Percentiles rank a stretch among this genome's conserved stretches.
phyloP scores from a whole-genome alignment of 2,797 vertebrate genomes.

The Gouania willdenowi region DNA sequence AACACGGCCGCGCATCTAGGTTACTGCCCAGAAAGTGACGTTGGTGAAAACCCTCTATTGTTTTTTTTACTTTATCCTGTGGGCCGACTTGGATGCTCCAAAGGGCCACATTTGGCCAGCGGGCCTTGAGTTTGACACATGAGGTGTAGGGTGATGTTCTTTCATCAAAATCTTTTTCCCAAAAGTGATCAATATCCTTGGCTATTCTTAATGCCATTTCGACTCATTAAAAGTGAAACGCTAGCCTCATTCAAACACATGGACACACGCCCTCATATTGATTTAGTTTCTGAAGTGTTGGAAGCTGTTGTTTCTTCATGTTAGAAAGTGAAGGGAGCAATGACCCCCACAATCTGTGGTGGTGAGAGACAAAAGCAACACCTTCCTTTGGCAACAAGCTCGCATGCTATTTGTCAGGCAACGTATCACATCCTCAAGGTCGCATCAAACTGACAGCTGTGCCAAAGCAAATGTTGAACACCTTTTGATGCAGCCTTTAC shows the following conservation, averaged over 20 bases:
- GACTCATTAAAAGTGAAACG: too few relatives aligned
- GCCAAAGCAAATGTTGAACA: slow-evolving; percentile 72
- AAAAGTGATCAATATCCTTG: too few relatives aligned
- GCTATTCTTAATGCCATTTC: too few relatives aligned
- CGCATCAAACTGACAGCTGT: slow-evolving; percentile 57
- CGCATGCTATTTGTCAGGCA: slow-evolving; percentile 46
- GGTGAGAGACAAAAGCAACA: slow-evolving; percentile 52
- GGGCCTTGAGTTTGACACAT: too few relatives aligned
- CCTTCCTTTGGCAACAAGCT: slow-evolving; percentile 30
- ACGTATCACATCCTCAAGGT: slow-evolving; percentile 57
- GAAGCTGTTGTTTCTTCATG: slow-evolving; percentile 25
- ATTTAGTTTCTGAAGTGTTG: slow-evolving; percentile 43
- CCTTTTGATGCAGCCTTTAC: slow-evolving; percentile 72
- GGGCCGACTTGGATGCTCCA: too few relatives aligned
- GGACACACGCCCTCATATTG: slow-evolving; percentile 19
- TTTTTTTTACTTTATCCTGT: too few relatives aligned
- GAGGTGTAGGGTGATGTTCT: too few relatives aligned
- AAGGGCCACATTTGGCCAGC: too few relatives aligned
- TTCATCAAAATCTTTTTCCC: too few relatives aligned
- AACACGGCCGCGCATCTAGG: too few relatives aligned
- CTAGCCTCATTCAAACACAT: background rate
- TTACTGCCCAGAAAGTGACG: too few relatives aligned
- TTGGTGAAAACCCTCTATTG: too few relatives aligned
- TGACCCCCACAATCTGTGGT: slow-evolving; percentile 63
- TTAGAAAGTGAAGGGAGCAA: slow-evolving; percentile 40